Evolutionary conservation across 2,888 invertebrate species (phyloP).

Genomic region (Limnephilus rhombicus): DNA sequence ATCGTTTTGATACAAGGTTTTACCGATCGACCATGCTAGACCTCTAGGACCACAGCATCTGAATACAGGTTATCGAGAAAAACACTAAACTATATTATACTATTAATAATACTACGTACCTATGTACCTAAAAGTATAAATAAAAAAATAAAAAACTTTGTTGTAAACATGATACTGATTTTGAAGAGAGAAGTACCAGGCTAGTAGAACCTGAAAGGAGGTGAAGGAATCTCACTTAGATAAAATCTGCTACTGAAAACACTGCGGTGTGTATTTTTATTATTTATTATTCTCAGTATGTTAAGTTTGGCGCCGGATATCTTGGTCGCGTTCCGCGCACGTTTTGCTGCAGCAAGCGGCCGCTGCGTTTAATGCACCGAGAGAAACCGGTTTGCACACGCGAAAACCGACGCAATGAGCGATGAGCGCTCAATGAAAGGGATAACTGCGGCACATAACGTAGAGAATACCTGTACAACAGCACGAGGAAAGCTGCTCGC

Average conservation of each 20-base stretch:
- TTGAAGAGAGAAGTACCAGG: not conserved
- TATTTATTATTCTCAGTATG: conserved; percentile 5
- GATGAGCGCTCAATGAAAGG: not conserved
- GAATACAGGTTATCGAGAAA: too few species aligned
- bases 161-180: not conserved
- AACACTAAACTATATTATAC: too few species aligned
- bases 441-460: not conserved
- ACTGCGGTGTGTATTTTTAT: not conserved
- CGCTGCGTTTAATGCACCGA: conserved; percentile 14
- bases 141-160: not conserved
- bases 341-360: not conserved
- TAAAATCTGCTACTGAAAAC: not conserved
- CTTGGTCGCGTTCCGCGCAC: not conserved
- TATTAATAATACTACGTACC: too few species aligned
- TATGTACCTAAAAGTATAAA: too few species aligned
- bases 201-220: not conserved
- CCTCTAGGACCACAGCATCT: too few species aligned
- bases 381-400: conserved; percentile 26
- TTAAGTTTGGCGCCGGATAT: conserved; percentile 34
- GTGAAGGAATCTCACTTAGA: not conserved
- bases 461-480: not conserved
- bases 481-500: not conserved
- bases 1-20: too few species aligned
- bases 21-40: too few species aligned
- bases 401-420: not conserved